Evolutionary conservation across 1,140 invertebrate species (phyloP).

Genomic region (Asbolus verrucosus): DNA sequence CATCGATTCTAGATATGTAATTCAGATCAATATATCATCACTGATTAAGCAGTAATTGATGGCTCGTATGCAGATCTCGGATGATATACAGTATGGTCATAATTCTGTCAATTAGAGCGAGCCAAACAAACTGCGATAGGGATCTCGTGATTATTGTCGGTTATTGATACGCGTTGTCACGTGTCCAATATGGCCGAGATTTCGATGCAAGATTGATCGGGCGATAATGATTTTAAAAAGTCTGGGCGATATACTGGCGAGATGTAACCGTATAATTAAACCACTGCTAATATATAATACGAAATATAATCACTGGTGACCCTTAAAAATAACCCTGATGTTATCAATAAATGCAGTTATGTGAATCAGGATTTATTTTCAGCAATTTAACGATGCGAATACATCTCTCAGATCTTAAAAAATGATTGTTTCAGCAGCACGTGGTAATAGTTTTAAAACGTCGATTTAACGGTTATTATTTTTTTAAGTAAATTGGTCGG

Average conservation of each 20-base stretch:
- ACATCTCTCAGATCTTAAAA: neutral
- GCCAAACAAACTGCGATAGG: too few relatives aligned
- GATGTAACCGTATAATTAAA: slow-evolving; percentile 26
- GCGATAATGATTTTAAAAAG: slow-evolving; percentile 1
- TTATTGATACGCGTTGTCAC: slow-evolving; percentile 21
- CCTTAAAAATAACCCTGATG: slow-evolving; percentile 33
- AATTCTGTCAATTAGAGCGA: too few relatives aligned
- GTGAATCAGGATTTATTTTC: slow-evolving; percentile 32
- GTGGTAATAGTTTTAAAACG: slow-evolving; percentile 37
- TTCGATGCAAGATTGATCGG: neutral
- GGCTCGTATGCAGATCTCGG: too few relatives aligned
- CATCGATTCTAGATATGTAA: too few relatives aligned
- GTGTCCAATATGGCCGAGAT: slow-evolving; percentile 19
- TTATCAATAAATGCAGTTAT: slow-evolving; percentile 24
- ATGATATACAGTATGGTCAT: too few relatives aligned
- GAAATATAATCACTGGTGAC: slow-evolving; percentile 33
- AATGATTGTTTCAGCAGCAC: slow-evolving; percentile 23
- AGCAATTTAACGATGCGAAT: neutral
- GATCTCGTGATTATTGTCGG: too few relatives aligned
- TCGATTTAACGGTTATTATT: slow-evolving; percentile 26
- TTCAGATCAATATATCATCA: too few relatives aligned
- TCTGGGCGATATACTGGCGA: neutral
- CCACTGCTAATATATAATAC: slow-evolving; percentile 25
- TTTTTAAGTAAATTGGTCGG: slow-evolving; percentile 3
- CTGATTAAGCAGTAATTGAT: too few relatives aligned